phyloP scores from a whole-genome alignment of 1,140 invertebrate species.

The Nephotettix cincticeps region DNA sequence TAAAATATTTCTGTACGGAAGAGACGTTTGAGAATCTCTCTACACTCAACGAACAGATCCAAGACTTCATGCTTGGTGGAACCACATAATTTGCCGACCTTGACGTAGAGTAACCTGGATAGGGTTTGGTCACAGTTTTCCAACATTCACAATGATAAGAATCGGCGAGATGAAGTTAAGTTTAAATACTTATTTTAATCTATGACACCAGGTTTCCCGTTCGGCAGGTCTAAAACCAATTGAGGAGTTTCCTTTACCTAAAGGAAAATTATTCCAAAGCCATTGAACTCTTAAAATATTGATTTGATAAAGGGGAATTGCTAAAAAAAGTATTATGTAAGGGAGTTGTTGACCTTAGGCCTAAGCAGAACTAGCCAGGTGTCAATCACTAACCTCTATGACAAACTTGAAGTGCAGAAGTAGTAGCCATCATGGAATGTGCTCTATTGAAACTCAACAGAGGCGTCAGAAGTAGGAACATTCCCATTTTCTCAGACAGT shows the following conservation, averaged over 20 bases:
- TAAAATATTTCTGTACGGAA: too few relatives aligned
- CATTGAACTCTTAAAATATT: not conserved
- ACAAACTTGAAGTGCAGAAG: not conserved
- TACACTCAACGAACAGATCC: too few relatives aligned
- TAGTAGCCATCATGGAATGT: too few relatives aligned
- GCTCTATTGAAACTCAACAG: too few relatives aligned
- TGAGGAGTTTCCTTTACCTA: not conserved
- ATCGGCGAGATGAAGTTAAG: not conserved
- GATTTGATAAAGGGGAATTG: not conserved
- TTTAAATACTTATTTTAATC: not conserved
- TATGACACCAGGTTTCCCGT: not conserved
- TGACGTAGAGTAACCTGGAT: too few relatives aligned
- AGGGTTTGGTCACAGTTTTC: not conserved
- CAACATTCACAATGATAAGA: not conserved
- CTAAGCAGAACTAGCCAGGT: not conserved
- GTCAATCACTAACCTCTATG: not conserved
- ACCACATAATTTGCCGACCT: too few relatives aligned
- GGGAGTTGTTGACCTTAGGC: not conserved
- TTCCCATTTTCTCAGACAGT: too few relatives aligned
- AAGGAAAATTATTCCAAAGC: not conserved
- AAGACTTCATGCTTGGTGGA: too few relatives aligned
- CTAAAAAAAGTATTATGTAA: not conserved
- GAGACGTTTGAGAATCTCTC: too few relatives aligned
- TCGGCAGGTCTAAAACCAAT: not conserved
- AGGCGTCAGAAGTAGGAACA: too few relatives aligned